Evolutionary conservation across 2,797 vertebrate species (phyloP), one percentile per base, ranked within the genome.

Genomic region (Caiman crocodilus): DNA sequence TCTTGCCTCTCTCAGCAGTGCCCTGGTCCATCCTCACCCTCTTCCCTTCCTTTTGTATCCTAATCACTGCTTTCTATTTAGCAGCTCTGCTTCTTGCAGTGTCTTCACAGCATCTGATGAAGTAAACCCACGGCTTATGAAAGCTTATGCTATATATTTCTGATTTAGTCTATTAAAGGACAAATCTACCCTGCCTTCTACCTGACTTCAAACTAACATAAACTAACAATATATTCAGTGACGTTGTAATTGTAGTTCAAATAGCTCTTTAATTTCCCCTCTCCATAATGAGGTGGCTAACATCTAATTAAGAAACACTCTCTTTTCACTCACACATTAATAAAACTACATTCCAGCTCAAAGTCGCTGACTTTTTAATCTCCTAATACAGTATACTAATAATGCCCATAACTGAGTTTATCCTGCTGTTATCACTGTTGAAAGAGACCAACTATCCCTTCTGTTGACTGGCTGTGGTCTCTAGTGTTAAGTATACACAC

Each of bases 241-340:
- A 84, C 11, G 26, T 23, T 82, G 28, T 76, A 84, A 90, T 56
- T 76, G 65, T 1, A 90, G 25, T 76, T 85, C 89, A 84, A 86
- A 90, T 85, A 82, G 77, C 63, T 88, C 65, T 32, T 81, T 88
- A 93, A 88, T 90, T 69, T 85, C 90, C 35, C 67, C 75, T 85
- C 84, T 88, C 32, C 84, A 77, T 90, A 28, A 77, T 71, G 77
- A 63, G 65, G 75, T 61, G 88, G 92, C 90, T 94, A 90, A 79
- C 30, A 89, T 55, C 1, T 71, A 90, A 90, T 61, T 57, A 74
- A 93, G 86, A 92, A 78, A 23, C 92, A 75, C 63, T 89, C 79
- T 80, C 57, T 85, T 81, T 88, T 63, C 75, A 56, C 79, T 92
- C n/a, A 35, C 2, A 63, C 0, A 67, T 32, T 67, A 67, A 32